A percentile compares a stretch with the other conserved stretches of the same genome.
Evolutionary conservation across 2,888 invertebrate genomes (phyloP).

Genomic region (Steinernema scapterisci): DNA sequence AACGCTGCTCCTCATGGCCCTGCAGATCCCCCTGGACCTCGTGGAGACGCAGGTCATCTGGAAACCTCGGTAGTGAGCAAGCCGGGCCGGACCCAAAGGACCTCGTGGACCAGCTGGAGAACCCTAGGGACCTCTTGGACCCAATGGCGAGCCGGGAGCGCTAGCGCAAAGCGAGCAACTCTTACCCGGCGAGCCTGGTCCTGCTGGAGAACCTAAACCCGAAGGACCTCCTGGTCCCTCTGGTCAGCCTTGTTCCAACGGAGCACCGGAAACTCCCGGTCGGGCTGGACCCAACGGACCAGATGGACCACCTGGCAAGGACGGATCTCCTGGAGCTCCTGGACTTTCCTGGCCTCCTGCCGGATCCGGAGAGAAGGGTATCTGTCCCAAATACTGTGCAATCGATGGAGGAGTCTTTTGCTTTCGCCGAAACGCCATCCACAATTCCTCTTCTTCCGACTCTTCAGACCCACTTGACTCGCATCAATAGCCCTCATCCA

Average conservation of each 20-base stretch:
- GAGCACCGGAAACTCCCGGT: slow-evolving; percentile 5
- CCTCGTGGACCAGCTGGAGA: slow-evolving; percentile 26
- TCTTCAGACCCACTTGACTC: too few relatives aligned
- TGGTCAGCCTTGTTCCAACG: background rate
- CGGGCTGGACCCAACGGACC: slow-evolving; percentile 8
- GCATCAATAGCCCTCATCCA: too few relatives aligned
- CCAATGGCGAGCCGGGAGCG: slow-evolving; percentile 4
- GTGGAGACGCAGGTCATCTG: slow-evolving; percentile 7
- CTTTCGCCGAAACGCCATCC: background rate
- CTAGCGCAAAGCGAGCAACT: slow-evolving; percentile 18
- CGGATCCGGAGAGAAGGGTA: slow-evolving; percentile 48
- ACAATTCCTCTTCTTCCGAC: background rate
- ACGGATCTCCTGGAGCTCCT: background rate
- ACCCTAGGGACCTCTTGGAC: background rate
- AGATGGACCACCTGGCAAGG: slow-evolving; percentile 14
- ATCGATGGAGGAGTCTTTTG: slow-evolving; percentile 47
- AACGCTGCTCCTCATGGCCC: background rate
- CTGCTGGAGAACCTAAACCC: slow-evolving; percentile 21
- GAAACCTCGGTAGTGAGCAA: background rate
- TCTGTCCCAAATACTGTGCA: slow-evolving; percentile 56
- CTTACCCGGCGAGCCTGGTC: slow-evolving; percentile 15
- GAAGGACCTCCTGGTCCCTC: slow-evolving; percentile 2
- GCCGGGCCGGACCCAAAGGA: slow-evolving; percentile 12
- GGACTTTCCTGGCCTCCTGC: slow-evolving; percentile 9
- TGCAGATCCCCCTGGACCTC: background rate